Conservation (phyloP, 2,113 vertebrate species). For the Bubo bubo region DNA sequence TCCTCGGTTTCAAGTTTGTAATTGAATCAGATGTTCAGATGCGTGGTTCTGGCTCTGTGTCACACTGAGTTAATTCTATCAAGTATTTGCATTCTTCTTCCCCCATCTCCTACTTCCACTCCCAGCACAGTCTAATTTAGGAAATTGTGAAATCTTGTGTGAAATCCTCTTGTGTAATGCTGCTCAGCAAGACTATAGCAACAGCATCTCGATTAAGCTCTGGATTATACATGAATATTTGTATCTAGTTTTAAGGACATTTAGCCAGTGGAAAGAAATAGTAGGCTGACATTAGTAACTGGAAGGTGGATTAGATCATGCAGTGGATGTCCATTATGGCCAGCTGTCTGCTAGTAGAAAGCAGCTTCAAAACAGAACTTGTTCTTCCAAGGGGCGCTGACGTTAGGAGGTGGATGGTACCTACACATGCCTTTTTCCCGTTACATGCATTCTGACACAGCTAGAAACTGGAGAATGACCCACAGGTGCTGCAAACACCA, state of each 20-base stretch:
- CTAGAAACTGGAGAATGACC: neutral
- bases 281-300: neutral
- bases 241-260: neutral
- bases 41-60: neutral
- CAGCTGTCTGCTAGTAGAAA: neutral
- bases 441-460: neutral
- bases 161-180: neutral
- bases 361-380: neutral
- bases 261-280: neutral
- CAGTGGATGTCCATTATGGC: neutral
- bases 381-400: neutral
- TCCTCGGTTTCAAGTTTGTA: neutral
- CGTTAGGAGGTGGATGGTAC: neutral
- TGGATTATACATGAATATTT: neutral
- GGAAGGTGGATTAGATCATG: neutral
- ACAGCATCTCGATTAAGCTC: neutral
- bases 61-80: neutral
- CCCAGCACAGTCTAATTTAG: neutral
- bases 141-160: conserved; percentile 3
- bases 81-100: neutral
- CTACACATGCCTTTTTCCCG: neutral
- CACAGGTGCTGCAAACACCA: neutral
- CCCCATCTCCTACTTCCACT: neutral
- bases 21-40: neutral
- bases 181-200: neutral